Evolutionary conservation across 2,113 vertebrate species (phyloP).

Genomic region (Donacobius atricapilla): DNA sequence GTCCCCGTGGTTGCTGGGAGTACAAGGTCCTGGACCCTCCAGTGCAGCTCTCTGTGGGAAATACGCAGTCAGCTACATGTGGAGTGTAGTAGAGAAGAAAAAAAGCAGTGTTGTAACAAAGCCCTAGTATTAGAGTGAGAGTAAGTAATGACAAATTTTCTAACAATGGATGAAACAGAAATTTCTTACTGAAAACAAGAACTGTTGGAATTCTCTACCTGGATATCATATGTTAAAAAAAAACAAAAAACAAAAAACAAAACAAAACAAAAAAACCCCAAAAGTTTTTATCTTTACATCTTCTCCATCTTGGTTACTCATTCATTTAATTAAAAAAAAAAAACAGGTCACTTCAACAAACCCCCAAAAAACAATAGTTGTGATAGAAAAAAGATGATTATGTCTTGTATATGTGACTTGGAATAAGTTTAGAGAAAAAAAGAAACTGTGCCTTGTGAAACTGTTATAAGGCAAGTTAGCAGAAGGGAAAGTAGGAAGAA

Average conservation of each 20-base stretch:
- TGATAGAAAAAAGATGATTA: not conserved
- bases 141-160: not conserved
- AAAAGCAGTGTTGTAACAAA: not conserved
- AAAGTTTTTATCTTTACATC: not conserved
- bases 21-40: not conserved
- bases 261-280: too few species aligned
- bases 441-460: not conserved
- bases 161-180: not conserved
- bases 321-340: not conserved
- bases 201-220: not conserved
- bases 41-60: not conserved
- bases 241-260: not conserved
- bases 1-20: not conserved
- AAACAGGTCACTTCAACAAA: too few species aligned
- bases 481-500: not conserved
- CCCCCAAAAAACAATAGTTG: not conserved
- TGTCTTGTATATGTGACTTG: not conserved
- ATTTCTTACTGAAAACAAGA: not conserved
- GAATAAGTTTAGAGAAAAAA: not conserved
- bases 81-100: not conserved
- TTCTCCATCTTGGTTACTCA: not conserved
- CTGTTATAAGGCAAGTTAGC: not conserved
- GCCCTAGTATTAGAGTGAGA: not conserved
- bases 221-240: not conserved
- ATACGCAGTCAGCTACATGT: not conserved